Evolutionary conservation across 2,797 vertebrate genomes (phyloP).

Genomic region (Eulemur coronatus): DNA sequence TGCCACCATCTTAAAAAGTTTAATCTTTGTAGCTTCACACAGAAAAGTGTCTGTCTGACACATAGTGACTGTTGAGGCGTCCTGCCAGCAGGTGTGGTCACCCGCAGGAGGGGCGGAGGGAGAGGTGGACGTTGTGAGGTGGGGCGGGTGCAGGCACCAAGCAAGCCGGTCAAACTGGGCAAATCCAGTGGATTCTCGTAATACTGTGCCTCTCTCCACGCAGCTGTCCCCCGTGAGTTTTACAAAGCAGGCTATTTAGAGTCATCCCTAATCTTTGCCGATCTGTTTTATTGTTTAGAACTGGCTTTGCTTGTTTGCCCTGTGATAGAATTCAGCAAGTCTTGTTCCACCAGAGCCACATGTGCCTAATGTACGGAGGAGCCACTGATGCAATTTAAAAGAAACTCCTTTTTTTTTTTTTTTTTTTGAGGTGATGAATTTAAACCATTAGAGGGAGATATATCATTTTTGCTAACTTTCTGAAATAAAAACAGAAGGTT

Average conservation of each 20-base stretch:
- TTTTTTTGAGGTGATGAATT: not conserved
- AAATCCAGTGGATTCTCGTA: not conserved
- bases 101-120: too few species aligned
- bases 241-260: not conserved
- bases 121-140: not conserved
- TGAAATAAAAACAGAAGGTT: slow-evolving; percentile 6
- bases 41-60: not conserved
- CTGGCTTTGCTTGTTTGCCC: slow-evolving; percentile 29
- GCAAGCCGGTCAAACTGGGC: not conserved
- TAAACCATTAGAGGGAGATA: not conserved
- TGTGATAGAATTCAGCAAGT: not conserved
- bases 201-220: not conserved
- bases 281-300: slow-evolving; percentile 45
- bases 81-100: not conserved
- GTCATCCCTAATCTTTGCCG: not conserved
- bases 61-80: not conserved
- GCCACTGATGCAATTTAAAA: not conserved
- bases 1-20: not conserved
- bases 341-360: not conserved
- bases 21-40: not conserved
- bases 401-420: not conserved
- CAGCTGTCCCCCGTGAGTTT: not conserved
- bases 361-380: not conserved
- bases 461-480: slow-evolving; percentile 1
- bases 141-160: too few species aligned